Base-by-base conservation (phyloP, 2,113 vertebrate genomes). In the Hypomesus transpacificus region DNA sequence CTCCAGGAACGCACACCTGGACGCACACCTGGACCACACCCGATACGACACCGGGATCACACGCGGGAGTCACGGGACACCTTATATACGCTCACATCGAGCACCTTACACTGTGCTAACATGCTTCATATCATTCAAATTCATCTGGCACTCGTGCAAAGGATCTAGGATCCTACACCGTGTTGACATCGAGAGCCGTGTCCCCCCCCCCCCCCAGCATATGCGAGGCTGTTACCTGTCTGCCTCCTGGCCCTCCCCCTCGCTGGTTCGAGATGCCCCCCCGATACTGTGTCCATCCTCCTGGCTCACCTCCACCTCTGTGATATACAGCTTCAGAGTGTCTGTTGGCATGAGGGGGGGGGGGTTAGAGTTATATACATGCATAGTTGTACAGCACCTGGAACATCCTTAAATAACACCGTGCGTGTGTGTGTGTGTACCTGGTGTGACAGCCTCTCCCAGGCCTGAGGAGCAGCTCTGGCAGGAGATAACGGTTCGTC, bases 321-420 rank as follows among this genome's bases (percentile, higher is more conserved):
- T 98, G 84, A 95, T 75, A 83, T 95, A 98, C 71, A 96, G 92
- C 75, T 95, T 97, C 79, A 93, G 68, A 5, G 89, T 92, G 70
- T 87, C 97, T 99, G 85, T 68, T 92, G 88, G 61, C 34, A 81
- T 2, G 79, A 73, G 53, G 2, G 75, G 4, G 54, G 4, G 50
- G n/a, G 69, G 8, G 11, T 3, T n/a, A 18, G 21, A n/a, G 3
- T 14, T 51, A 2, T 58, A 53, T 64, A 61, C 22, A 63, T 28
- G 50, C 2, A 31, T 17, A 28, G 53, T 34, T 17, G 20, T 57
- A 54, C 24, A 62, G 28, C 20, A 14, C 14, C 21, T 52, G 13
- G 54, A 60, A 9, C 18, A 26, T 1, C 11, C 50, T 24, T 8
- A 18, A 11, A 78, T 21, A 50, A 63, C 46, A 66, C n/a, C n/a